Evolutionary conservation across 2,888 invertebrate species (phyloP).

Genomic region (Pelosia muscerda): DNA sequence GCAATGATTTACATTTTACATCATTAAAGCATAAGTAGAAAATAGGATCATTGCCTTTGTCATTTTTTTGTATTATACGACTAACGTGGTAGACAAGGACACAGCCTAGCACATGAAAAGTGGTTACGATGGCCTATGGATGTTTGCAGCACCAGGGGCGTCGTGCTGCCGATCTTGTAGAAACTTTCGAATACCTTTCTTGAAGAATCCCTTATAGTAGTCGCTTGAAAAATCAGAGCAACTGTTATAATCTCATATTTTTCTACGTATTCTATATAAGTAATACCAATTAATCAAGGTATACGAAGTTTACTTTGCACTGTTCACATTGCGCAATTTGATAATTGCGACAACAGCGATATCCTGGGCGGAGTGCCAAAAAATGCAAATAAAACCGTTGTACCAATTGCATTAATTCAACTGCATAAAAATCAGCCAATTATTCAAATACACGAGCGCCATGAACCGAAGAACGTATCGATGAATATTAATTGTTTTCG

Average conservation of each 20-base stretch:
- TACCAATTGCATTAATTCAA: constrained; percentile 84
- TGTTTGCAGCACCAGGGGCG: no score
- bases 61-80: no score
- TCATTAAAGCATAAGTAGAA: no score
- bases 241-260: neutral
- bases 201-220: no score
- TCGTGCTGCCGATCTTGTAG: no score
- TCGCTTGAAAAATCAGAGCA: no score
- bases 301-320: neutral
- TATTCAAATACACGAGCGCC: constrained; percentile 80
- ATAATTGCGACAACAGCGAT: constrained; percentile 44
- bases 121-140: no score
- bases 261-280: neutral
- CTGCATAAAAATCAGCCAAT: constrained; percentile 87
- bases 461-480: constrained; percentile 78
- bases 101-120: no score
- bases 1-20: no score
- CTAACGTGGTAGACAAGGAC: no score
- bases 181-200: no score
- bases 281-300: neutral
- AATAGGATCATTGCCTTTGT: no score
- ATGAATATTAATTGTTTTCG: constrained; percentile 84
- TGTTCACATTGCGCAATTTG: constrained; percentile 12
- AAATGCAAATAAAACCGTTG: constrained; percentile 71
- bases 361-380: constrained; percentile 60